phyloP scores from a whole-genome alignment of 1,140 invertebrate genomes.

The Lasioglossum baleicum region DNA sequence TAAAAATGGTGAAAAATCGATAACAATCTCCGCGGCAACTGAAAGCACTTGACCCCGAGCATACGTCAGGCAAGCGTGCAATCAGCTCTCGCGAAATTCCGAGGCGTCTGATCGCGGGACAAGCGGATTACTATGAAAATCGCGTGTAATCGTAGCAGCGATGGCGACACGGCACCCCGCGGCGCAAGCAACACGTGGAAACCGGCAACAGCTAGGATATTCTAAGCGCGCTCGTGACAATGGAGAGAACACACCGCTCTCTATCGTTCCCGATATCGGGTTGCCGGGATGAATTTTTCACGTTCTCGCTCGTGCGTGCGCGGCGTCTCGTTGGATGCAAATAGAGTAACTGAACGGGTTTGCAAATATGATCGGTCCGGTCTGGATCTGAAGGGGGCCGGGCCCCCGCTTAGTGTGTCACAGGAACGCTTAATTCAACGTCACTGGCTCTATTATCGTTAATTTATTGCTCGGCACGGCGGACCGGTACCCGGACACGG shows the following conservation, averaged over 20 bases:
- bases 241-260: neutral
- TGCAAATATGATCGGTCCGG: constrained; percentile 36
- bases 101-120: too few relatives aligned
- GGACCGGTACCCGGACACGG: neutral
- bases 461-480: constrained; percentile 19
- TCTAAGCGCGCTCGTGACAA: neutral
- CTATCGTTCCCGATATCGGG: constrained; percentile 2
- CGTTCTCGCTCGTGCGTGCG: neutral
- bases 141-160: constrained; percentile 19
- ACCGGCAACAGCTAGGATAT: neutral
- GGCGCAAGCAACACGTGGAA: neutral
- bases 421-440: constrained; percentile 43
- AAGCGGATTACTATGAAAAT: constrained; percentile 15
- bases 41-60: too few relatives aligned
- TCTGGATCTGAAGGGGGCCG: neutral
- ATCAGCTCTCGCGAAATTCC: too few relatives aligned
- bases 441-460: constrained; percentile 30
- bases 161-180: constrained; percentile 1
- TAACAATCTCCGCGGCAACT: too few relatives aligned
- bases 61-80: too few relatives aligned
- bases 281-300: constrained; percentile 5
- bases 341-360: constrained; percentile 42
- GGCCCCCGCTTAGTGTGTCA: constrained; percentile 35
- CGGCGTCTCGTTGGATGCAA: constrained; percentile 13
- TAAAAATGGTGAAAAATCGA: too few relatives aligned